Evolutionary conservation across 2,797 vertebrate species (phyloP), one percentile per base, ranked within the genome.

Genomic region (Meda fulgida): DNA sequence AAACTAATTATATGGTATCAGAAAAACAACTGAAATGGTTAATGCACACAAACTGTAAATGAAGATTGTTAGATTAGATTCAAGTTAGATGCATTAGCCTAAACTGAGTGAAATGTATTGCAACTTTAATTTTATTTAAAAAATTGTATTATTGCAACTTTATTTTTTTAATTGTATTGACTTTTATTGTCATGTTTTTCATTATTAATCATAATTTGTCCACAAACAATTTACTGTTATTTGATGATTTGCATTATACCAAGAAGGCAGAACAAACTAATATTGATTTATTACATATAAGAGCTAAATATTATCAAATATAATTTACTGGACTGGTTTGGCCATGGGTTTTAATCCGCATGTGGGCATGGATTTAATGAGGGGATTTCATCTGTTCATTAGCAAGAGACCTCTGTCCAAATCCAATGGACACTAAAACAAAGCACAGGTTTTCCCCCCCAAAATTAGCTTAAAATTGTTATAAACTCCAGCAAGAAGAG

Each of bases 321-420:
- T 87, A 77, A 88, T 88, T 87, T 51, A 86, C 72, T 43, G 73
- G 34, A 51, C 58, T n/a, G 78, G 31, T 48, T 83, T 85, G 11
- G 70, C 80, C 21, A 10, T 55, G 51, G 69, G 38, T 73, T 76
- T 66, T 43, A 78, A 78, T 29, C 81, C 66, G 46, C 66, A 81
- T 43, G 34, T 77, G 48, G 71, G 66, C 31, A 72, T 67, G 9
- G 18, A 11, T 23, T 66, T 76, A 26, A 65, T 43, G 9, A 43
- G 38, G 58, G 8, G 34, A 40, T 73, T 86, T 83, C 5, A 65
- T 80, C 10, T 21, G 63, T 76, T 69, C 26, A n/a, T 26, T 29
- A 23, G 40, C 21, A 36, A 77, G 29, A 51, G 19, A 34, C 19
- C 6, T 3, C 16, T 48, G 77, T 79, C 5, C 77, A 31, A 79